phyloP scores from a whole-genome alignment of 92 coral and sea anemone species.

The Isaurus tuberculatus region DNA sequence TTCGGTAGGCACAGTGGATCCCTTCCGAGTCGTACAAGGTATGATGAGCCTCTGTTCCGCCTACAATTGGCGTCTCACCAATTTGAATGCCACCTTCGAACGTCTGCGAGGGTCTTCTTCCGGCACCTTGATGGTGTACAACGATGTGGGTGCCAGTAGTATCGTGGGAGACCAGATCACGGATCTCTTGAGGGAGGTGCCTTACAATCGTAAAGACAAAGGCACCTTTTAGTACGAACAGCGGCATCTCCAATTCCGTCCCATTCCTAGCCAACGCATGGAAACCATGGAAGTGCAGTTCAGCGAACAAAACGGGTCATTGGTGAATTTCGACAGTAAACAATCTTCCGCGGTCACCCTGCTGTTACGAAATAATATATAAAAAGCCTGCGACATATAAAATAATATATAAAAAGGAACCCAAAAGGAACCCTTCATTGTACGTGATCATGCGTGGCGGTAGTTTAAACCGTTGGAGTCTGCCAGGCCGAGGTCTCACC shows the following conservation, averaged over 20 bases:
- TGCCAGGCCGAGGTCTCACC: not conserved
- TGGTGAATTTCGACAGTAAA: not conserved
- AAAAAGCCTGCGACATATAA: not conserved
- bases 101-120: not conserved
- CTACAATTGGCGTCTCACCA: not conserved
- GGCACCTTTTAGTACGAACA: not conserved
- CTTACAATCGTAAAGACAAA: not conserved
- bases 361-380: not conserved
- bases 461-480: not conserved
- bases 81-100: not conserved
- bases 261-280: not conserved
- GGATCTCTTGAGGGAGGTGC: not conserved
- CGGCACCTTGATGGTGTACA: not conserved
- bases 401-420: too few species aligned
- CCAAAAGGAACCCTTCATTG: too few species aligned
- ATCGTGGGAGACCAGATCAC: constrained; percentile 4
- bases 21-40: not conserved
- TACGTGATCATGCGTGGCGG: not conserved
- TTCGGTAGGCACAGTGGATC: not conserved
- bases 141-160: not conserved
- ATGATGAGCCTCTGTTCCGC: not conserved
- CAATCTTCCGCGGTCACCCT: not conserved
- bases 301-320: not conserved
- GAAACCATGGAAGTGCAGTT: not conserved
- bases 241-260: not conserved